phyloP scores from a whole-genome alignment of 2,113 vertebrate species.

The Oenanthe melanoleuca region DNA sequence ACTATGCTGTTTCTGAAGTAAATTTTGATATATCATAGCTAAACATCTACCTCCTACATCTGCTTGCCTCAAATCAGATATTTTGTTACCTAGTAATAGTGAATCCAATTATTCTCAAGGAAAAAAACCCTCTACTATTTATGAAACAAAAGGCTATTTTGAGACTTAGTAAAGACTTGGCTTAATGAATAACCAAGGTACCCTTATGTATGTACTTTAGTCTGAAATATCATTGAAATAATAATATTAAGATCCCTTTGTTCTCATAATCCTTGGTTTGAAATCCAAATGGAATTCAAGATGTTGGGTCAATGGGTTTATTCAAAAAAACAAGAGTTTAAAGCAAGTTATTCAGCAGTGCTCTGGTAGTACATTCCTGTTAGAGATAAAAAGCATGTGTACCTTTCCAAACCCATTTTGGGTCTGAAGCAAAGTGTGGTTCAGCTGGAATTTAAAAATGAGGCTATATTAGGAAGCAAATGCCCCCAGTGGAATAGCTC shows the following conservation, averaged over 20 bases:
- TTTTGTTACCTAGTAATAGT: constrained; percentile 33
- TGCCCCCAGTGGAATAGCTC: background rate
- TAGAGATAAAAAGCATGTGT: background rate
- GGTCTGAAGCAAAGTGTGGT: background rate
- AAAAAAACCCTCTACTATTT: background rate
- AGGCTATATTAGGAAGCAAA: background rate
- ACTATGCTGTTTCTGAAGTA: background rate
- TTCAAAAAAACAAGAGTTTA: background rate
- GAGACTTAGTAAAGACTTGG: background rate
- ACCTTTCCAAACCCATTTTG: background rate
- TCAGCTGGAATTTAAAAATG: constrained; percentile 10
- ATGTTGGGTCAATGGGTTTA: background rate
- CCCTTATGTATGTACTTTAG: background rate
- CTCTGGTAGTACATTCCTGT: background rate
- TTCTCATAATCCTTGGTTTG: constrained; percentile 11
- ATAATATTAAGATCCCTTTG: constrained; percentile 29
- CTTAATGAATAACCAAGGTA: constrained; percentile 44
- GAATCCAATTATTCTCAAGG: background rate
- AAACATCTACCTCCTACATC: constrained; percentile 23
- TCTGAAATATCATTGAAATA: constrained; percentile 18
- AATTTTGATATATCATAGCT: background rate
- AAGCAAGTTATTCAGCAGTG: background rate
- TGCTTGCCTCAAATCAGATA: constrained; percentile 43
- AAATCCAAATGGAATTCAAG: constrained; percentile 42
- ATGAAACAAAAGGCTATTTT: constrained; percentile 26